Evolutionary conservation across 2,113 vertebrate species (phyloP), one percentile per base, ranked within the genome.

Genomic region (Egretta garzetta): DNA sequence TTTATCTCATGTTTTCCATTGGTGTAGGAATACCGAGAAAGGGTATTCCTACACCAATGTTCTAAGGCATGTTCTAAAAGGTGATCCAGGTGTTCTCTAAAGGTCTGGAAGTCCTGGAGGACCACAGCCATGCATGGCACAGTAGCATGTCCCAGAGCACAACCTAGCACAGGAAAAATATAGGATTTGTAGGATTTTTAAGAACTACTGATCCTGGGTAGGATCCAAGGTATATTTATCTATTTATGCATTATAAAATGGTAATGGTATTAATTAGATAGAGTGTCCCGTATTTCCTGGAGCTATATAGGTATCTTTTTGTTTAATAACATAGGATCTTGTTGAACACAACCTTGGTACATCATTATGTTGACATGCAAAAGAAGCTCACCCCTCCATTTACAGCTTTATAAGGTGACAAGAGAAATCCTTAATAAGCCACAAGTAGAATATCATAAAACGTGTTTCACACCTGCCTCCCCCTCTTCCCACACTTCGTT

Each of bases 381-480:
- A 80, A 80, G 70, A 50, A 75, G 32, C 45, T 90, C 82, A 37
- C 11, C 56, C 71, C 41, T 85, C 58, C 53, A 33, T 94, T 95
- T 89, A n/a, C 91, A 92, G 66, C 89, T 96, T 95, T 87, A 24
- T 68, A 77, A 94, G 66, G 66, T 94, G 91, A 82, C 89, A 86
- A 93, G 66, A 93, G 39, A 91, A 90, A 87, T 58, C 66, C 45
- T 75, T 94, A 95, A 94, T 84, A 75, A 96, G 37, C 28, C 73
- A 91, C 55, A 55, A 94, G 63, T 35, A 86, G 77, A 74, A 58
- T 58, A 84, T 10, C 30, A 88, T 49, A 72, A 75, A 59, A 79
- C 88, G 32, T 41, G 43, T 66, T 96, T 94, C 85, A 86, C 87
- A 93, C 77, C 80, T 92, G 60, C 72, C 59, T 13, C 28, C 24